These are phyloP conservation scores for Rhinoptilus africanus DNA, from an alignment of 2,113 vertebrate genomes.

Conservation along the genomic window DNA sequence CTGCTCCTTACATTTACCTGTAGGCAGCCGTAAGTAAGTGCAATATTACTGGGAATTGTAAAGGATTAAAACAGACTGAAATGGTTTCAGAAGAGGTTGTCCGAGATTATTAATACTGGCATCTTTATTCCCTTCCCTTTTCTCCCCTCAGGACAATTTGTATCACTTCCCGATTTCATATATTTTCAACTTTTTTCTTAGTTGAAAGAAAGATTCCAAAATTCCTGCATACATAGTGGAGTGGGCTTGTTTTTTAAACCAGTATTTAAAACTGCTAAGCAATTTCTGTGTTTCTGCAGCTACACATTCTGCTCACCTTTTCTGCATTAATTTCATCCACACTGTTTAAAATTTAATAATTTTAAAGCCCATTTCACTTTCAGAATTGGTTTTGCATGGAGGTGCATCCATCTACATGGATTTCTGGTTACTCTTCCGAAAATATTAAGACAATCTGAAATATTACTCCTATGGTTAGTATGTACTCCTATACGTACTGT, in stretches of 20 bases:
- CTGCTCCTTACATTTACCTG: not conserved
- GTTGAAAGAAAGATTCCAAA: not conserved
- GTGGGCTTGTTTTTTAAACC: not conserved
- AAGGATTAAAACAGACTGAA: not conserved
- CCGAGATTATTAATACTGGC: not conserved
- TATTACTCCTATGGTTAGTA: not conserved
- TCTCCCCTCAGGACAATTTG: not conserved
- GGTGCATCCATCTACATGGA: not conserved
- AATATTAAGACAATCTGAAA: not conserved
- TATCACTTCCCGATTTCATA: not conserved
- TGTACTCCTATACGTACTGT: not conserved
- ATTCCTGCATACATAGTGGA: not conserved
- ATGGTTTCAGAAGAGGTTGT: not conserved
- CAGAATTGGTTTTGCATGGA: not conserved
- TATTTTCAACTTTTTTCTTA: not conserved
- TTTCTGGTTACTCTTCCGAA: not conserved
- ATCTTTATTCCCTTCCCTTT: not conserved
- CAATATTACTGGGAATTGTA: not conserved
- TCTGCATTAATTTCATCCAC: not conserved
- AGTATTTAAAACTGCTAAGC: not conserved
- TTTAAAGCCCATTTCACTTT: not conserved
- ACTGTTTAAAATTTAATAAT: not conserved
- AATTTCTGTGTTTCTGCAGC: not conserved
- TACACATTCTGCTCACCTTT: not conserved
- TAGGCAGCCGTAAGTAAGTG: not conserved